A percentile compares a stretch with the other conserved stretches of the same genome.
phyloP scores from a whole-genome alignment of 2,888 invertebrate species.

The Epinotia nisella region DNA sequence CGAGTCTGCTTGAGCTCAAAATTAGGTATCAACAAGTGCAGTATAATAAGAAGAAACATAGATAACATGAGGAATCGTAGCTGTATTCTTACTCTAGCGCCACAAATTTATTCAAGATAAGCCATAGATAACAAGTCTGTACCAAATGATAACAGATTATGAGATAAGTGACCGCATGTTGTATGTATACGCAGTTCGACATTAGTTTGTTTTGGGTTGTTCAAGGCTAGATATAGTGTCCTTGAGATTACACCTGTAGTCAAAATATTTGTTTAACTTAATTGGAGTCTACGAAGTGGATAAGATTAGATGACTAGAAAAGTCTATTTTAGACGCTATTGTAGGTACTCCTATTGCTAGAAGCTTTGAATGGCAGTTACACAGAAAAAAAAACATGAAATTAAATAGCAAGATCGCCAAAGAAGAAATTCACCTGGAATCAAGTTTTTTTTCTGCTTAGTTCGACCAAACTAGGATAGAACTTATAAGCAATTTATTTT shows the following conservation, averaged over 20 bases:
- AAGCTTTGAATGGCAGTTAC: too few relatives aligned
- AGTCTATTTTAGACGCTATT: too few relatives aligned
- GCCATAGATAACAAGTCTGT: constrained; percentile 33
- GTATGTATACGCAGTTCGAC: background rate
- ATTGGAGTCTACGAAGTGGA: background rate
- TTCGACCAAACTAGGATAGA: too few relatives aligned
- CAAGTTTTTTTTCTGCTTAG: too few relatives aligned
- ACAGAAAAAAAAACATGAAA: too few relatives aligned
- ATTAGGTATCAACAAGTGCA: too few relatives aligned
- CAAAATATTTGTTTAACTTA: constrained; percentile 7
- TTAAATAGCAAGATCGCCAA: too few relatives aligned
- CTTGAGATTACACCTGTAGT: constrained; percentile 11
- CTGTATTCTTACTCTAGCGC: background rate
- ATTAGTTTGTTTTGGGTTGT: constrained; percentile 23
- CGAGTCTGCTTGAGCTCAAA: too few relatives aligned
- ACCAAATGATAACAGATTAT: constrained; percentile 41
- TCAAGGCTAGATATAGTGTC: constrained; percentile 29
- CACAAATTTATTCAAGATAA: constrained; percentile 31
- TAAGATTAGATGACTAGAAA: background rate
- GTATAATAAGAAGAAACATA: background rate
- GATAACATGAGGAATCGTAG: background rate
- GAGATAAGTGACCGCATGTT: constrained; percentile 31
- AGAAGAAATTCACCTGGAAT: too few relatives aligned
- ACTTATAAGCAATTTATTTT: too few relatives aligned
- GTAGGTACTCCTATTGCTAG: too few relatives aligned